Base-by-base conservation (phyloP, 2,113 vertebrate species). In the Herpailurus yagouaroundi region DNA sequence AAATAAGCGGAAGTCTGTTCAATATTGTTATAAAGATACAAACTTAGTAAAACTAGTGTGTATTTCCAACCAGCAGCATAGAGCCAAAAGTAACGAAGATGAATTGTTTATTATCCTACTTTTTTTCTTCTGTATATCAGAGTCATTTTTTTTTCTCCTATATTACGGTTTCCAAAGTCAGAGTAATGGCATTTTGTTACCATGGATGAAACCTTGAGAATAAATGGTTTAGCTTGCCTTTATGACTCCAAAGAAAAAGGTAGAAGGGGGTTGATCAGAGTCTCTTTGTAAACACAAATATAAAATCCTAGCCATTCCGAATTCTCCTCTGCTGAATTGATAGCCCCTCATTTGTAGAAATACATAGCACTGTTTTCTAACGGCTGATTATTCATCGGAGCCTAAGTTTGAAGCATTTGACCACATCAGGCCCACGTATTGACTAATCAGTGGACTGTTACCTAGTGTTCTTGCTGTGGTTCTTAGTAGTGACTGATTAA, bases 11-110 rank as follows among this genome's bases (percentile, higher is more conserved):
- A 31, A 57, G 55, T 81, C 68, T 85, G 5, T 73, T 85, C 60
- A 25, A 16, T 86, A 48, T 63, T 79, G 90, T 86, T 88, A 69
- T 68, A 79, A 96, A 97, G 95, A 82, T 86, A 85, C 10, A 92
- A 95, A 95, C 84, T 73, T 86, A 48, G 80, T 84, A 50, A 96
- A 71, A 69, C 19, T 23, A 57, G 57, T 31, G 0, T 71, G 18
- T 85, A 96, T 94, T 95, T 92, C 81, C 60, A 33, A 81, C 60
- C 12, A 57, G 21, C 36, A 63, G 33, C 33, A 19, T 21, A 31
- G 64, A 93, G 21, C 77, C 89, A 27, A 93, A 76, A 89, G 74
- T 50, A 87, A 85, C 36, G 76, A 89, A 79, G 80, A 97, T 5
- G 45, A 84, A 66, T 36, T 57, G 50, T 83, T 91, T 52, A 38